Percentiles rank a stretch among this genome's conserved stretches.
Conservation (phyloP, 2,888 invertebrate species). For the Zygothrica quintamaculata region DNA sequence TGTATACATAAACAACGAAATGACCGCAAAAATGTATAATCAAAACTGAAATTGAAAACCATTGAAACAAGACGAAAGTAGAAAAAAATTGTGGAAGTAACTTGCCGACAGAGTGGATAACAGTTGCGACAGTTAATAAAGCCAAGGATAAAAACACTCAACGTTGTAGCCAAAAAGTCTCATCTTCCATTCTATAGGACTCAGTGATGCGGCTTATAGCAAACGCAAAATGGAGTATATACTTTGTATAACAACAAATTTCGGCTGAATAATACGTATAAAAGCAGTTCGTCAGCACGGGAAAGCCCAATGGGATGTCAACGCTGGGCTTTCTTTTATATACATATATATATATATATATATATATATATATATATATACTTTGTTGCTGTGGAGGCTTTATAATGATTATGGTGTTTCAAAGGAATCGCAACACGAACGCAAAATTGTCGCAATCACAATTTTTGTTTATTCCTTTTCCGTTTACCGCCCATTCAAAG, state of each 20-base stretch:
- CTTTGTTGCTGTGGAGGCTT: not conserved
- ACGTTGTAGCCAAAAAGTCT: conserved; percentile 40
- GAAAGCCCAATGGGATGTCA: conserved; percentile 4
- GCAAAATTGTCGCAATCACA: conserved; percentile 3
- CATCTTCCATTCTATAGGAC: conserved; percentile 1
- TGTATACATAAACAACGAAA: conserved; percentile 14
- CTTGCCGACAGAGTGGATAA: conserved; percentile 26
- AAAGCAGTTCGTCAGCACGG: conserved; percentile 17
- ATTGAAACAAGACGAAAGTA: too few species aligned
- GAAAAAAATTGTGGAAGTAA: conserved; percentile 15
- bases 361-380: too few species aligned
- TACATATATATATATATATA: too few species aligned
- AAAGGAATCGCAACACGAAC: conserved; percentile 6
- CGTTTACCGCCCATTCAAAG: too few species aligned
- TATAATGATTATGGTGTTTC: conserved; percentile 6
- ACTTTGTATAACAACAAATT: conserved; percentile 41
- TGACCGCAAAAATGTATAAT: conserved; percentile 16
- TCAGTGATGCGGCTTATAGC: conserved; percentile 11
- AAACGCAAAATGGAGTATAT: conserved; percentile 26
- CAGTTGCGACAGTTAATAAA: conserved; percentile 61
- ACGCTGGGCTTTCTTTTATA: not conserved
- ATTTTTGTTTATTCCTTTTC: conserved; percentile 2
- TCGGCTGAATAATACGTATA: conserved; percentile 1
- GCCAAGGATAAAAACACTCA: conserved; percentile 57
- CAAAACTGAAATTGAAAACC: conserved; percentile 44